Conservation (phyloP, 2,888 invertebrate genomes). For the Apeira syringaria region DNA sequence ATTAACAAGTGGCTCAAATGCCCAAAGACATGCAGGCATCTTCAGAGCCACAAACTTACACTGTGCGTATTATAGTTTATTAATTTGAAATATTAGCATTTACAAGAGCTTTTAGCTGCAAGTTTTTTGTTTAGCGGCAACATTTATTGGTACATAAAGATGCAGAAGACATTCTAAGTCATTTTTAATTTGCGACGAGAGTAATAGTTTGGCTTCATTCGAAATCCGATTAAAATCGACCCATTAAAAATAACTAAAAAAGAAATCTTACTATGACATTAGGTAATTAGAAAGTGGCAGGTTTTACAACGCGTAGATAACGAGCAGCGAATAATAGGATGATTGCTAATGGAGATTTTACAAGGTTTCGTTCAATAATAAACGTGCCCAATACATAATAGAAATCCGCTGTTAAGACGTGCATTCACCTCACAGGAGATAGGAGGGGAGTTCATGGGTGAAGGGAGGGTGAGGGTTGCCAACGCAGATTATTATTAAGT, state of each 20-base stretch:
- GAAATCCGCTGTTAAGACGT: slow-evolving; percentile 57
- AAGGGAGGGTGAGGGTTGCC: slow-evolving; percentile 26
- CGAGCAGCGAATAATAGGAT: slow-evolving; percentile 9
- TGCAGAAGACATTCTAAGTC: too few relatives aligned
- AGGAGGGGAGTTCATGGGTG: slow-evolving; percentile 27
- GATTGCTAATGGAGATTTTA: slow-evolving; percentile 13
- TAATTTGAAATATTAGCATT: too few relatives aligned
- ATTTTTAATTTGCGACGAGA: too few relatives aligned
- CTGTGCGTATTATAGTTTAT: too few relatives aligned
- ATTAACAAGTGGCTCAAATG: too few relatives aligned
- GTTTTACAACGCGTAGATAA: slow-evolving; percentile 13
- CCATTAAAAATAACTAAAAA: background rate
- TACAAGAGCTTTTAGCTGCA: too few relatives aligned
- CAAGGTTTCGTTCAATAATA: slow-evolving; percentile 11
- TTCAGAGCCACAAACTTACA: too few relatives aligned
- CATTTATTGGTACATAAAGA: too few relatives aligned
- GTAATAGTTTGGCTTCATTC: too few relatives aligned
- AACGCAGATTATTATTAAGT: background rate
- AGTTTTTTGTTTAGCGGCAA: too few relatives aligned
- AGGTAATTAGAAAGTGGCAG: slow-evolving; percentile 13
- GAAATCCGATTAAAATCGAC: background rate
- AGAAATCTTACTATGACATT: slow-evolving; percentile 1
- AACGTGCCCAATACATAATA: slow-evolving; percentile 47
- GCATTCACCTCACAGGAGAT: slow-evolving; percentile 60
- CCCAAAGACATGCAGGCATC: too few relatives aligned